Evolutionary conservation across 2,113 vertebrate genomes (phyloP).

Genomic region (Dipodomys ordii): DNA sequence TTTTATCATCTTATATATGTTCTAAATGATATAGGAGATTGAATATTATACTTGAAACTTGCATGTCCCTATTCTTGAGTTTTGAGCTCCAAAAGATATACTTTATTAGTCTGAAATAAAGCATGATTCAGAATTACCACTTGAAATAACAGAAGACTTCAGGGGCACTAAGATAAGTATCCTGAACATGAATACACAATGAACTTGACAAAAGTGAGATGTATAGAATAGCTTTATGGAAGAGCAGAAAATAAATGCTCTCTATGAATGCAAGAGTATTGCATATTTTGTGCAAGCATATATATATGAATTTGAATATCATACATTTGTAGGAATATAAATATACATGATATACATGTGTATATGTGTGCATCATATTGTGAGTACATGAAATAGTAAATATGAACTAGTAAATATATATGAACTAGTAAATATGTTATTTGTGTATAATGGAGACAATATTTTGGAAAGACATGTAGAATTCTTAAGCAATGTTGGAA

Average conservation of each 20-base stretch:
- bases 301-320: neutral
- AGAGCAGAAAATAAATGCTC: neutral
- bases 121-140: conserved; percentile 5
- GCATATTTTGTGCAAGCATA: neutral
- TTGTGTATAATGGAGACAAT: neutral
- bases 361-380: neutral
- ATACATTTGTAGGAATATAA: neutral
- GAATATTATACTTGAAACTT: conserved; percentile 39
- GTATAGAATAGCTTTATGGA: neutral
- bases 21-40: neutral
- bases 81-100: neutral
- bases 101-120: conserved; percentile 57
- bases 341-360: neutral
- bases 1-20: neutral
- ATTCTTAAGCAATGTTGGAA: neutral
- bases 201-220: conserved; percentile 33
- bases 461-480: neutral
- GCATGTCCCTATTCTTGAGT: neutral
- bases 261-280: neutral
- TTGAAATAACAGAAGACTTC: conserved; percentile 36
- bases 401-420: neutral
- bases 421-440: neutral
- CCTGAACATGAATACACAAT: neutral
- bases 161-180: conserved; percentile 8
- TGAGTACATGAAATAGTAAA: neutral